Conservation (phyloP, 2,113 vertebrate species). For the Saiga tatarica region DNA sequence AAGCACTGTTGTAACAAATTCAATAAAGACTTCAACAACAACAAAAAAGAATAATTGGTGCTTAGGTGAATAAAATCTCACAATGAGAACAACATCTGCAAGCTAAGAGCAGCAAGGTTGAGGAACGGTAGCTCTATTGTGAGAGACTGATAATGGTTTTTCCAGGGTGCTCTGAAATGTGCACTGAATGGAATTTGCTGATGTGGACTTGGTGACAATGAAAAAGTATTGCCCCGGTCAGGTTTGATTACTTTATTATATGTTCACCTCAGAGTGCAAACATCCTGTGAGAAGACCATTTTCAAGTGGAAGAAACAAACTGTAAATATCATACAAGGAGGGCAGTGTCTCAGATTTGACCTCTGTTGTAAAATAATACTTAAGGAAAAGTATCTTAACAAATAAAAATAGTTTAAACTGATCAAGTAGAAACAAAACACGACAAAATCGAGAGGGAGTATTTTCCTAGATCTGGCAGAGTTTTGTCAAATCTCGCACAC, state of each 20-base stretch:
- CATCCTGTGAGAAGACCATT: slow-evolving; percentile 41
- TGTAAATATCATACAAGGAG: neutral
- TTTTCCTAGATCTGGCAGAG: neutral
- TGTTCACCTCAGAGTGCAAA: slow-evolving; percentile 1
- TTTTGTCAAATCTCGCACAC: neutral
- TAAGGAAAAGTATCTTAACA: neutral
- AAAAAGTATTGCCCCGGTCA: neutral
- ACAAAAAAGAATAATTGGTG: neutral
- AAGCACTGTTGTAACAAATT: neutral
- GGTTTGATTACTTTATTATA: slow-evolving; percentile 44
- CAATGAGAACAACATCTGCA: neutral
- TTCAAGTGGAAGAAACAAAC: slow-evolving; percentile 57
- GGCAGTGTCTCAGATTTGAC: slow-evolving; percentile 6
- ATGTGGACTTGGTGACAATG: neutral
- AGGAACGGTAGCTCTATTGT: neutral
- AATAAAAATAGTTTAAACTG: neutral
- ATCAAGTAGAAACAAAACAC: neutral
- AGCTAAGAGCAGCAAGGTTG: neutral
- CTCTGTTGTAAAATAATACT: neutral
- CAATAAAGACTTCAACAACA: neutral
- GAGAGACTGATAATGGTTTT: slow-evolving; percentile 39
- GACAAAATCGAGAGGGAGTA: neutral
- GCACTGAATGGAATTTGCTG: slow-evolving; percentile 21
- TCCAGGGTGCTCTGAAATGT: neutral
- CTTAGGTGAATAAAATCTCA: neutral